Base-by-base conservation (phyloP, 2,888 invertebrate genomes). In the Anaspis maculata region DNA sequence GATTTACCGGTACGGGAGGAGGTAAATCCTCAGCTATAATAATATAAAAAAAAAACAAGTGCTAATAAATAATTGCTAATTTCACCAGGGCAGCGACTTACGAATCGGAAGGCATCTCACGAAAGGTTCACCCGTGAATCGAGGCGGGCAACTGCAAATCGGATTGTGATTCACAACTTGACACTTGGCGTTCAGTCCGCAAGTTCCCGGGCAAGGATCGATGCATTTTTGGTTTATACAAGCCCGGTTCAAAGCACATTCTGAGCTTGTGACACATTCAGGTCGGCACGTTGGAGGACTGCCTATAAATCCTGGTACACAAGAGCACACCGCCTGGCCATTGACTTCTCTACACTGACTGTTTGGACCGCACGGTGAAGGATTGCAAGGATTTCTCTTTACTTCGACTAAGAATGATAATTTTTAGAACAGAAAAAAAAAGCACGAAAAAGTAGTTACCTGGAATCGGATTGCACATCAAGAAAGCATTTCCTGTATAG, bases 161-260 rank as follows among this genome's bases (percentile, higher is more conserved):
- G 86, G 86, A 62, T 79, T 84, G 52, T 88, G 83, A 59, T 82
- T 83, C 28, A 85, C 76, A 15, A 87, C 82, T 64, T 79, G 75
- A 56, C 88, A 88, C 45, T 72, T 70, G 2, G 87, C 83, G 43
- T 69, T 70, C 15, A 83, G 68, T 13, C 88, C 88, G 56, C 88
- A 88, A n/a, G 83, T 76, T 49, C 84, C 85, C 33, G 75, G 76
- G 54, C 88, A 88, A n/a, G 88, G 87, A 59, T 87, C 77, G 15
- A 76, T 68, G 57, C 89, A 89, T 66, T 83, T 83, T 57, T 80
- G 79, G 56, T 85, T 86, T 32, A 74, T 76, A 52, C 86, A 87
- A 3, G 85, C 80, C 65, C 81, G 74, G 45, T 74, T 79, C 26
- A 78, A 75, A 3, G 76, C 61, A 61, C 88, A 88, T 59, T 87